Evolutionary conservation across 1,140 invertebrate genomes (phyloP).

Genomic region (Heliconius himera): DNA sequence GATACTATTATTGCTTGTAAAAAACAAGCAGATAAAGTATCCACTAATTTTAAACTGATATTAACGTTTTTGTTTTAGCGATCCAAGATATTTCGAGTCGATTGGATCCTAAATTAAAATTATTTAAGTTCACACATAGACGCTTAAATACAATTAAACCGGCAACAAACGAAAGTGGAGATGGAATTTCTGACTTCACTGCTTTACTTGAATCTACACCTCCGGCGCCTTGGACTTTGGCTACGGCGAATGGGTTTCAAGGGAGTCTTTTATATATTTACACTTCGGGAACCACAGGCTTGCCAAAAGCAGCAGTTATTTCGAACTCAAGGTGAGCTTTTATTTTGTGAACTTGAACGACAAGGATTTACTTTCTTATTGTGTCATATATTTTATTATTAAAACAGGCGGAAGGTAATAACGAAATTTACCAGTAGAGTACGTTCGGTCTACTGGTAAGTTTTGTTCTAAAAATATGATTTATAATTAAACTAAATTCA

Average conservation of each 20-base stretch:
- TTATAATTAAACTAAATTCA: too few relatives aligned
- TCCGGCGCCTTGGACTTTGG: conserved; percentile 64
- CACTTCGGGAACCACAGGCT: conserved; percentile 94
- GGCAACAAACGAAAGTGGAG: conserved; percentile 45
- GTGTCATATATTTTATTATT: background rate
- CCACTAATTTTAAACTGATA: background rate
- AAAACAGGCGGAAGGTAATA: background rate
- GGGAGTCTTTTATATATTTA: conserved; percentile 91
- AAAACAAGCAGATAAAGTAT: too few relatives aligned
- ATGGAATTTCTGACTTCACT: conserved; percentile 61
- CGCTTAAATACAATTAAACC: conserved; percentile 45
- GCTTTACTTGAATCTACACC: conserved; percentile 63
- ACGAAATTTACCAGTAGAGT: background rate
- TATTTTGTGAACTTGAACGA: background rate
- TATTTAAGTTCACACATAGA: conserved; percentile 69
- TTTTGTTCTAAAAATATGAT: too few relatives aligned
- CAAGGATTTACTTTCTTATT: background rate
- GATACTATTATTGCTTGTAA: background rate
- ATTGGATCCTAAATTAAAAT: conserved; percentile 65
- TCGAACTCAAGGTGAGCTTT: conserved; percentile 85
- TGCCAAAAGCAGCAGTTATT: conserved; percentile 94
- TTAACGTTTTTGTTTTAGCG: conserved; percentile 54
- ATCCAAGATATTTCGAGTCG: conserved; percentile 69
- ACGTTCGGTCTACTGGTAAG: too few relatives aligned
- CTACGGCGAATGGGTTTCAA: conserved; percentile 58